Evolutionary conservation across 1,140 invertebrate genomes (phyloP).

Genomic region (Drosophila pectinifera): DNA sequence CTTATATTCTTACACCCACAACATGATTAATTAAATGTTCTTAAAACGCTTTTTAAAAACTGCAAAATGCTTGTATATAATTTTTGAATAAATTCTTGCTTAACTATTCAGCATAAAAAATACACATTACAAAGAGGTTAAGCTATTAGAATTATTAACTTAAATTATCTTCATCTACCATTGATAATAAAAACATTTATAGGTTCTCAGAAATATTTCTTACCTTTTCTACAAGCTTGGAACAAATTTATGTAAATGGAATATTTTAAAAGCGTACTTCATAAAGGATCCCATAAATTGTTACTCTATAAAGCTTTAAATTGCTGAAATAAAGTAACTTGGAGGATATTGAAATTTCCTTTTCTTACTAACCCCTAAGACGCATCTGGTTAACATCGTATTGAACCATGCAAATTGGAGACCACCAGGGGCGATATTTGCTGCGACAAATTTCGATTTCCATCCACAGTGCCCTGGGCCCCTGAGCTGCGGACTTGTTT

Average conservation of each 20-base stretch:
- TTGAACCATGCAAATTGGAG: slow-evolving; percentile 26
- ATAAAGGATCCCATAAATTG: neutral
- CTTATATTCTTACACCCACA: too few species aligned
- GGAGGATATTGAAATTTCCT: neutral
- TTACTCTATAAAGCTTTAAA: neutral
- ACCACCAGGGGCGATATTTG: slow-evolving; percentile 43
- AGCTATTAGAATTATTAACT: neutral
- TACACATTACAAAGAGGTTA: neutral
- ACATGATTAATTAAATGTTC: too few species aligned
- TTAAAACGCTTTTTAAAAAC: too few species aligned
- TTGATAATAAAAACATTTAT: neutral
- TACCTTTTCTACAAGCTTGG: neutral
- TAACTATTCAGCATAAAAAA: neutral
- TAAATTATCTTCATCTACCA: neutral
- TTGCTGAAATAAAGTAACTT: neutral
- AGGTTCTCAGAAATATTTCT: neutral
- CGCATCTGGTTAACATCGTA: neutral
- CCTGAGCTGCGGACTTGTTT: slow-evolving; percentile 11
- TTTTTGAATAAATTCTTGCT: neutral
- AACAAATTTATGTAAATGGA: too few species aligned
- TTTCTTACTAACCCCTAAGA: slow-evolving; percentile 16
- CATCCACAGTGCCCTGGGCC: slow-evolving; percentile 36
- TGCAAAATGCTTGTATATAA: too few species aligned
- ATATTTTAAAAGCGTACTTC: too few species aligned
- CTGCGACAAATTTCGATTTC: slow-evolving; percentile 30